A percentile compares a stretch with the other conserved stretches of the same genome.
These are phyloP conservation scores for Lordiphosa collinella DNA, from an alignment of 1,140 invertebrate genomes.

Conservation along the genomic window DNA sequence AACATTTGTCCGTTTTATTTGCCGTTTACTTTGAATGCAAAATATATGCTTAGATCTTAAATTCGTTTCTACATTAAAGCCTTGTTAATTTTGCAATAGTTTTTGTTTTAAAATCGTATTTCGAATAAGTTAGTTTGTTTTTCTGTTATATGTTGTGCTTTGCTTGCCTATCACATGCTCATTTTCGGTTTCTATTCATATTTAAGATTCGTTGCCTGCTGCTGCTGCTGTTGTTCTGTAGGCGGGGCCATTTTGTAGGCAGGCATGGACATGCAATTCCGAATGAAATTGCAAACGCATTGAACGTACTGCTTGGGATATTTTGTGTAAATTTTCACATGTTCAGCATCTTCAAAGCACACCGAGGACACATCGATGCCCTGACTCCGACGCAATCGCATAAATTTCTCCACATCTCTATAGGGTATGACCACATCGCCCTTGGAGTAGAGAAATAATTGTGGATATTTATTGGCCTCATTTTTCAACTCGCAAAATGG, in stretches of 20 bases:
- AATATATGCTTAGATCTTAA: slow-evolving; percentile 40
- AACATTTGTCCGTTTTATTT: slow-evolving; percentile 6
- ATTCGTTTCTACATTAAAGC: slow-evolving; percentile 58
- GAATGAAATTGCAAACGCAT: slow-evolving; percentile 83
- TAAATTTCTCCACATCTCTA: slow-evolving; percentile 84
- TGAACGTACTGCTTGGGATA: slow-evolving; percentile 84
- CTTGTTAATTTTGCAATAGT: slow-evolving; percentile 27
- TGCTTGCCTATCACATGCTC: slow-evolving; percentile 6
- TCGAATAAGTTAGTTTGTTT: slow-evolving; percentile 20
- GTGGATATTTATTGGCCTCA: slow-evolving; percentile 82
- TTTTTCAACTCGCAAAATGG: slow-evolving; percentile 80
- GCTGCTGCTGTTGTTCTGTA: slow-evolving; percentile 5
- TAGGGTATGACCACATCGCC: slow-evolving; percentile 84
- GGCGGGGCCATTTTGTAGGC: slow-evolving; percentile 12
- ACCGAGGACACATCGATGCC: slow-evolving; percentile 83
- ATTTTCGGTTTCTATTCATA: slow-evolving; percentile 42
- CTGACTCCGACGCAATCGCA: slow-evolving; percentile 81
- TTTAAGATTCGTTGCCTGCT: slow-evolving; percentile 28
- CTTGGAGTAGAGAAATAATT: slow-evolving; percentile 88
- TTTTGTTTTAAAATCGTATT: slow-evolving; percentile 26
- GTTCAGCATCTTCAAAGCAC: slow-evolving; percentile 85
- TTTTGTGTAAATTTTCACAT: slow-evolving; percentile 85
- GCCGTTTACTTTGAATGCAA: slow-evolving; percentile 11
- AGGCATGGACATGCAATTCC: slow-evolving; percentile 80
- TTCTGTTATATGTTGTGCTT: slow-evolving; percentile 6